phyloP scores from a whole-genome alignment of 35 echinoderm and acorn worm species.

The Heliocidaris erythrogramma region DNA sequence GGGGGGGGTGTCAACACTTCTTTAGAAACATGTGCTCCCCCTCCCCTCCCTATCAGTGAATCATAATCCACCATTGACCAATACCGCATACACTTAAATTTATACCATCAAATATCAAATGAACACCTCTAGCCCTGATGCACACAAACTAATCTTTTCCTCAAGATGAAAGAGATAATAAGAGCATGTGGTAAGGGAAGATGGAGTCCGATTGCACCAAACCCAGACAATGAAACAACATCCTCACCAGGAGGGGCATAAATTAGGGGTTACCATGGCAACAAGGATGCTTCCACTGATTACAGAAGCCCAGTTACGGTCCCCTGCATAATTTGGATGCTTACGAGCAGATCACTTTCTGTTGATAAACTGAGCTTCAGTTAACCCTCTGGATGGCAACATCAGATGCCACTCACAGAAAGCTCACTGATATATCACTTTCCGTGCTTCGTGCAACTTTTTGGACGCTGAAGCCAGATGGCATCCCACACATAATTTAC shows the following conservation, averaged over 20 bases:
- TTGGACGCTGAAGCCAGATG: background rate
- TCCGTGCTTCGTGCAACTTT: background rate
- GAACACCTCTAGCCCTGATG: background rate
- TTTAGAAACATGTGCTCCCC: too few relatives aligned
- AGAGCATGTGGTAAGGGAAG: background rate
- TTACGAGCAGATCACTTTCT: background rate
- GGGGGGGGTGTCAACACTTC: too few relatives aligned
- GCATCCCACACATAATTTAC: background rate
- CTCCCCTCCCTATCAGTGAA: too few relatives aligned
- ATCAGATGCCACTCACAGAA: background rate
- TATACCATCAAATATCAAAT: too few relatives aligned
- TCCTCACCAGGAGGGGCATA: background rate
- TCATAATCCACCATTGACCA: too few relatives aligned
- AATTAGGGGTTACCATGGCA: background rate
- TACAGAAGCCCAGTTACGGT: background rate
- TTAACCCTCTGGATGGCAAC: background rate
- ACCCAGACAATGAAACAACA: background rate
- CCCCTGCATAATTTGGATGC: constrained; percentile 26
- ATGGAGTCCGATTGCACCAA: background rate
- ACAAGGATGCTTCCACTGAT: constrained; percentile 17
- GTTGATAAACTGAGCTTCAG: background rate
- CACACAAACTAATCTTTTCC: background rate
- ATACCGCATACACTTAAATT: too few relatives aligned
- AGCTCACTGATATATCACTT: background rate
- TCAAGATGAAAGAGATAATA: background rate